Evolutionary conservation across 2,113 vertebrate species (phyloP).

Genomic region (Formicarius rufipectus): DNA sequence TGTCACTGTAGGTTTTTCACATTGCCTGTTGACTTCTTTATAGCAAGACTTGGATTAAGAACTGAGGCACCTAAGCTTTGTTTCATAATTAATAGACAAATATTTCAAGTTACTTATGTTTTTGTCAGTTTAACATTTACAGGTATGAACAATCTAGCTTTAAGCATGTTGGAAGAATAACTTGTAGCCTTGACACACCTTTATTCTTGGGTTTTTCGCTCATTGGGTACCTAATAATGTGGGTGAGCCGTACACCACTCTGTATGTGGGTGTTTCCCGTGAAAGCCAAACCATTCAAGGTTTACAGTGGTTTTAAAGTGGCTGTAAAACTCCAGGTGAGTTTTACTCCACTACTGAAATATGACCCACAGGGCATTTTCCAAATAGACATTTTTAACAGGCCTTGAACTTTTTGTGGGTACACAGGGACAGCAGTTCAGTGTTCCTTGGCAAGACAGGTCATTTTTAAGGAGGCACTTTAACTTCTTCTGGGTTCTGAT

Average conservation of each 20-base stretch:
- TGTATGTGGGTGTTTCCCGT: rapidly evolving
- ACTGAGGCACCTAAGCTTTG: background rate
- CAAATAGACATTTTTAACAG: background rate
- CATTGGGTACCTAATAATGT: background rate
- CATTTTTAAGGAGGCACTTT: background rate
- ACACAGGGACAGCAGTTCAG: background rate
- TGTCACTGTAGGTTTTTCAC: background rate
- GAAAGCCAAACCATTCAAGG: background rate
- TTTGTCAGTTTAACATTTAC: background rate
- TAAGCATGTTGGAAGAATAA: background rate
- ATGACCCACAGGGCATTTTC: background rate
- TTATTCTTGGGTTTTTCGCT: background rate
- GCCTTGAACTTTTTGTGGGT: background rate
- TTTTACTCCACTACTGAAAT: background rate
- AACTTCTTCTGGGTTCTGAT: background rate
- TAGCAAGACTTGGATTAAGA: background rate
- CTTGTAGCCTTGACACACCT: background rate
- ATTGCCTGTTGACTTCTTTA: background rate
- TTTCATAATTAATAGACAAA: background rate
- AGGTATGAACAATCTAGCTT: background rate
- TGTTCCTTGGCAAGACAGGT: background rate
- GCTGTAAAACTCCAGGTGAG: background rate
- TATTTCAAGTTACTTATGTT: background rate
- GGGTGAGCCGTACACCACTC: background rate
- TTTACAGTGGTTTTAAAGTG: background rate